phyloP scores from a whole-genome alignment of 1,140 invertebrate species.

The Adoxophyes honmai region DNA sequence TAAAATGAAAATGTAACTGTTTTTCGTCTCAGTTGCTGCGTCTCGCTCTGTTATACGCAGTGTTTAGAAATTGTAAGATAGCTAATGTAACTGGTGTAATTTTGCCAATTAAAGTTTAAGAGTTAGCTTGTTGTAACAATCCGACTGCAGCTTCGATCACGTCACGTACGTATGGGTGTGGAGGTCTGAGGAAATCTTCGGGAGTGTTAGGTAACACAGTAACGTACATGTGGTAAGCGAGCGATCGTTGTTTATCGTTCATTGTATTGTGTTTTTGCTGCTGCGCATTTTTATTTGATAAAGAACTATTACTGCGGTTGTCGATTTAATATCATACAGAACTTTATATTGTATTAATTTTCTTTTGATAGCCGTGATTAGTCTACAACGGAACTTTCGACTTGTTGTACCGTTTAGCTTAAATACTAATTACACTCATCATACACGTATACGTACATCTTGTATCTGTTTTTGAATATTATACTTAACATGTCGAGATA shows the following conservation, averaged over 20 bases:
- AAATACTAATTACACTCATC: neutral
- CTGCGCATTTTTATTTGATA: too few relatives aligned
- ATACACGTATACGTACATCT: slow-evolving; percentile 10
- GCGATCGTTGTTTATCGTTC: neutral
- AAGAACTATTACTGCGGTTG: too few relatives aligned
- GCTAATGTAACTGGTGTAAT: slow-evolving; percentile 26
- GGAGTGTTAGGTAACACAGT: neutral
- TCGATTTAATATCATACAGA: too few relatives aligned
- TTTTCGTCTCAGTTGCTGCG: slow-evolving; percentile 10
- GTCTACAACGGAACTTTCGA: neutral
- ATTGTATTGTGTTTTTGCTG: neutral
- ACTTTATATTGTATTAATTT: too few relatives aligned
- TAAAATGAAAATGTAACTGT: too few relatives aligned
- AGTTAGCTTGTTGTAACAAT: slow-evolving; percentile 27
- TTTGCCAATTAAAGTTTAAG: slow-evolving; percentile 35
- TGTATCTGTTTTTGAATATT: slow-evolving; percentile 2
- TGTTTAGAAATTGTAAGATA: slow-evolving; percentile 11
- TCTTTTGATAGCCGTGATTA: neutral
- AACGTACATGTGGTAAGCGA: neutral
- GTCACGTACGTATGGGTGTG: neutral
- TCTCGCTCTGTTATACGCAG: slow-evolving; percentile 12
- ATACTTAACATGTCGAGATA: slow-evolving; percentile 4
- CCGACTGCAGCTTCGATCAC: slow-evolving; percentile 34
- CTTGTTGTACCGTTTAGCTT: neutral
- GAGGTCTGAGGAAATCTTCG: neutral